Percentiles rank a stretch among this genome's conserved stretches.
Conservation (phyloP, 64 coral and sea anemone species). For the Trachythela sp. region DNA sequence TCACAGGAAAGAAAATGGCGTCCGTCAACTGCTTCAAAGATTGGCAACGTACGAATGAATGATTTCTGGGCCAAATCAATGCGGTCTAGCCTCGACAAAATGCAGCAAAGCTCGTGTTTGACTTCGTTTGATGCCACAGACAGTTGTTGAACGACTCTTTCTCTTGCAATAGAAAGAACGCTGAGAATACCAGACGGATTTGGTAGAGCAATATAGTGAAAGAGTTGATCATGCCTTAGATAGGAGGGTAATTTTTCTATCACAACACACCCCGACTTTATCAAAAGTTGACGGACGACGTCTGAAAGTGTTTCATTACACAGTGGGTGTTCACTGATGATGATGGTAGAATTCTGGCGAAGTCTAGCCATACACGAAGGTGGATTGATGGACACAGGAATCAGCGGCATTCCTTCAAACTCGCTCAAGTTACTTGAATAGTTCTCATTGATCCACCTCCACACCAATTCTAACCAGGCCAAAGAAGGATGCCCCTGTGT, state of each 20-base stretch:
- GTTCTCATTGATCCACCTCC: slow-evolving; percentile 11
- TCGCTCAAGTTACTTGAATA: neutral
- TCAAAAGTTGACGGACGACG: neutral
- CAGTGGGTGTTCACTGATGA: neutral
- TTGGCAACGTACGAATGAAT: neutral
- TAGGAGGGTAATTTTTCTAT: neutral
- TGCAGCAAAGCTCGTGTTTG: neutral
- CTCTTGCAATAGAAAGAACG: neutral
- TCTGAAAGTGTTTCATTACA: neutral
- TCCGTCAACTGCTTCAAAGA: slow-evolving; percentile 1
- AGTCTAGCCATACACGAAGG: neutral
- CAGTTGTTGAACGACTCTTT: neutral
- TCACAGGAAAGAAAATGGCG: neutral
- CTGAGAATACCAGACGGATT: neutral
- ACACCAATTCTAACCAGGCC: neutral
- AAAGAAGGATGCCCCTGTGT: neutral
- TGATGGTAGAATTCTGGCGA: neutral
- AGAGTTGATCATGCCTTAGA: neutral
- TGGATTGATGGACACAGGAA: neutral
- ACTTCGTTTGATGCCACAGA: neutral
- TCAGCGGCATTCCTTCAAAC: neutral
- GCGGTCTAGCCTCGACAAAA: neutral
- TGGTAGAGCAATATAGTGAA: neutral
- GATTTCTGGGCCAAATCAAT: neutral
- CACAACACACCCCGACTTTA: neutral